These are phyloP conservation scores for Seira sanloemensis DNA, from an alignment of 2,888 invertebrate species.

Conservation along the genomic window DNA sequence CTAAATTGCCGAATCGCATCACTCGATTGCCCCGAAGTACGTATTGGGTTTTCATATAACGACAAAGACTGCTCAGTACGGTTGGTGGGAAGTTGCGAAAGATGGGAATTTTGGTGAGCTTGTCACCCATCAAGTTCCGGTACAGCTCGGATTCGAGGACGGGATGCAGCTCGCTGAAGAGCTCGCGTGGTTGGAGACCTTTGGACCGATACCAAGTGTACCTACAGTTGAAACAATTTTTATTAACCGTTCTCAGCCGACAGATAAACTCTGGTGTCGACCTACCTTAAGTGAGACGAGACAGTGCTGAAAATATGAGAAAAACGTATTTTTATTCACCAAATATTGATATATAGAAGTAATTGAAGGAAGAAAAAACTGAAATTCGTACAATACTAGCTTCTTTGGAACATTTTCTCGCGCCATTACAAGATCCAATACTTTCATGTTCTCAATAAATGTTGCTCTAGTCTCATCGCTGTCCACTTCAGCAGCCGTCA, in stretches of 20 bases:
- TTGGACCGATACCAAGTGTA: conserved; percentile 65
- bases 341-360: not conserved
- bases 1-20: conserved; percentile 69
- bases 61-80: conserved; percentile 65
- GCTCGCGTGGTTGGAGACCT: conserved; percentile 62
- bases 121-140: conserved; percentile 46
- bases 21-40: conserved; percentile 65
- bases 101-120: conserved; percentile 59
- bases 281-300: conserved; percentile 45
- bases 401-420: conserved; percentile 58
- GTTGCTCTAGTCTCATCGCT: conserved; percentile 66
- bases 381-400: not conserved
- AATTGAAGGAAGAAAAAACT: not conserved
- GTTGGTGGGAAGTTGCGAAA: conserved; percentile 56
- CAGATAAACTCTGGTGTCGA: not conserved
- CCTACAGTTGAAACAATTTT: not conserved
- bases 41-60: conserved; percentile 63
- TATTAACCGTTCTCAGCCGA: not conserved
- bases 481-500: conserved; percentile 71
- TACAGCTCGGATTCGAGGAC: conserved; percentile 66
- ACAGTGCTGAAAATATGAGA: conserved; percentile 37
- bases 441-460: conserved; percentile 58
- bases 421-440: conserved; percentile 56
- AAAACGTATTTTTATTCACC: not conserved
- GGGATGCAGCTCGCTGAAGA: conserved; percentile 66